Conservation (phyloP, 64 coral and sea anemone species). For the Actinia tenebrosa region DNA sequence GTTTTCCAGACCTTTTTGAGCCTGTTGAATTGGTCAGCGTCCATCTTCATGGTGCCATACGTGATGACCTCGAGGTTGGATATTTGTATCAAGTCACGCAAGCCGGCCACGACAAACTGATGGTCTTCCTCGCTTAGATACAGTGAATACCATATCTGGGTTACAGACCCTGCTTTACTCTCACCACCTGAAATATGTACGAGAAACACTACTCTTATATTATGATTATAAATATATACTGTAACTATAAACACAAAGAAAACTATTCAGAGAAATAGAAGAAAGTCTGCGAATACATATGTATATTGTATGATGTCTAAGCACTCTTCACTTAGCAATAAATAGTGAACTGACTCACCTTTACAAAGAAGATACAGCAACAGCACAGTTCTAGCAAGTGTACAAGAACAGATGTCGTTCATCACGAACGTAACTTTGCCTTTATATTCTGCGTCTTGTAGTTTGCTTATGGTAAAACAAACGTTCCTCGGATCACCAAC, state of each 20-base stretch:
- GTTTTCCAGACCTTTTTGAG: slow-evolving; percentile 26
- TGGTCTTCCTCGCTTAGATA: slow-evolving; percentile 21
- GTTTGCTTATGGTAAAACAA: slow-evolving; percentile 13
- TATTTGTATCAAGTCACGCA: slow-evolving; percentile 31
- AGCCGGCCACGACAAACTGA: neutral
- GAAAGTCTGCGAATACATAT: too few species aligned
- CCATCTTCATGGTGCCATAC: slow-evolving; percentile 20
- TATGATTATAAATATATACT: too few species aligned
- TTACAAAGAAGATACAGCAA: slow-evolving; percentile 43
- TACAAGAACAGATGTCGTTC: slow-evolving; percentile 55
- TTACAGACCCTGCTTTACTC: slow-evolving; percentile 33
- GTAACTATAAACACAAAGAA: too few species aligned
- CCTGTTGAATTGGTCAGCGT: neutral
- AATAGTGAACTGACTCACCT: slow-evolving; percentile 9
- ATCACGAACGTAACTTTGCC: slow-evolving; percentile 38
- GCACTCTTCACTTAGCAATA: too few species aligned
- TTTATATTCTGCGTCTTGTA: slow-evolving; percentile 25
- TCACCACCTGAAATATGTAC: neutral
- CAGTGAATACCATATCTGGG: slow-evolving; percentile 62
- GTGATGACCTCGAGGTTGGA: slow-evolving; percentile 36
- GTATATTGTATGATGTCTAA: too few species aligned
- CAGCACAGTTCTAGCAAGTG: slow-evolving; percentile 49
- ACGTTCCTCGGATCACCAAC: slow-evolving; percentile 53
- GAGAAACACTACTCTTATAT: neutral
- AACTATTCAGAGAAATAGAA: too few species aligned